Base-by-base conservation (phyloP, 2,113 vertebrate genomes). In the Dipodomys ordii region DNA sequence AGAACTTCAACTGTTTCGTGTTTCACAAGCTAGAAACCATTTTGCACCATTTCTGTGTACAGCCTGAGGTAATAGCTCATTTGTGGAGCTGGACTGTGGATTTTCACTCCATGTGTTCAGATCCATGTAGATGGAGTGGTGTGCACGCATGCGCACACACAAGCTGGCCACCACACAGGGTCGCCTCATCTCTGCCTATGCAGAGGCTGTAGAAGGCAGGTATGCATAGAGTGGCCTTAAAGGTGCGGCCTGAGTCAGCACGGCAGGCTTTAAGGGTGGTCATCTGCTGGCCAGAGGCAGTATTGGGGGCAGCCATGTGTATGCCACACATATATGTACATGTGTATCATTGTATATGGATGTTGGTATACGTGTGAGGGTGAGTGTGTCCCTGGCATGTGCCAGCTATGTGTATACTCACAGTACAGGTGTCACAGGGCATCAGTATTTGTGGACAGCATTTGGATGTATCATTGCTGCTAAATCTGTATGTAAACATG, bases 221-320 rank as follows among this genome's bases (percentile, higher is more conserved):
- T 15, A 22, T 27, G 3, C 6, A 0, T 0, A 28, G 77, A 78
- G 57, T 44, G 32, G 11, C 32, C 11, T 69, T 23, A 77, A 81
- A 90, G 57, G n/a, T 64, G 28, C 10, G 22, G 3, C 65, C 3
- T 0, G 1, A 0, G 0, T 57, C 2, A 7, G 46, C 35, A 20
- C 7, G 7, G 7, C 0, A 25, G 73, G 15, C 12, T 0, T 2
- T 12, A 81, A 53, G 53, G n/a, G 12, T 28, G 32, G 23, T 49
- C 60, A 8, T n/a, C 4, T 46, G 28, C 71, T 49, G 65, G 67
- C 25, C 46, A 53, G 71, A 12, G 67, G 4, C 28, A 64, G 13
- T 11, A 2, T 74, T 18, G 1, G 3, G 3, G 46, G 23, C 0
- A 5, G 22, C 25, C 64, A 25, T 8, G 23, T 39, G 46, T 27